Base-by-base conservation (phyloP, 2,797 vertebrate genomes). In the Acipenser ruthenus region DNA sequence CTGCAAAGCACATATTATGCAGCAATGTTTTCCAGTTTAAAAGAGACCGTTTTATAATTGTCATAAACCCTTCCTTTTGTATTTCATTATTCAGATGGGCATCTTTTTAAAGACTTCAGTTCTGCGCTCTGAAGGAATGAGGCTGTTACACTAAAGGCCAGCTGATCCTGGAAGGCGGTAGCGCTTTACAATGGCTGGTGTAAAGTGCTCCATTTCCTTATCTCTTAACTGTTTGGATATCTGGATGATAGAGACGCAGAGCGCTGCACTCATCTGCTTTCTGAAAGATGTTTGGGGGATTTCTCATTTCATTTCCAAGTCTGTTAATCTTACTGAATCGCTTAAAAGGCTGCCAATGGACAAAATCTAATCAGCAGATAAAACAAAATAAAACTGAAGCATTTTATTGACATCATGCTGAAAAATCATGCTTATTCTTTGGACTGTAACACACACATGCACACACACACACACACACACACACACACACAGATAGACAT, bases 1-100 rank as follows among this genome's bases (percentile, higher is more conserved):
- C 74, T 1, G 66, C 65, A 62, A 58, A 69, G 69, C 73, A 68
- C 68, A 72, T 55, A 72, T 72, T 71, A 82, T 90, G 85, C 87
- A 85, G 86, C 87, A 85, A 86, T 86, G 73, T 68, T 87, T 88
- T 84, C 84, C 83, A 87, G 67, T 73, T 74, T 76, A 80, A 78
- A 82, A 76, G 81, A 77, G 82, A 76, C 76, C 75, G 71, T 83
- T 84, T 84, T 83, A 71, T 77, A 73, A 70, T 71, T 71, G 81
- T 77, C 78, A 84, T 69, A 75, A 71, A 78, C 69, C 67, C 71
- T 72, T 74, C 72, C 72, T 75, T 88, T 80, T 86, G 84, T 84
- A 76, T 76, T 79, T 76, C 80, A 71, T 81, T 83, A 84, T 85
- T 84, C 80, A 84, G 81, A 86, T 87, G 76, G 78, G 73, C 68